Base-by-base conservation (phyloP, 2,888 invertebrate genomes). In the Diaperis boleti region DNA sequence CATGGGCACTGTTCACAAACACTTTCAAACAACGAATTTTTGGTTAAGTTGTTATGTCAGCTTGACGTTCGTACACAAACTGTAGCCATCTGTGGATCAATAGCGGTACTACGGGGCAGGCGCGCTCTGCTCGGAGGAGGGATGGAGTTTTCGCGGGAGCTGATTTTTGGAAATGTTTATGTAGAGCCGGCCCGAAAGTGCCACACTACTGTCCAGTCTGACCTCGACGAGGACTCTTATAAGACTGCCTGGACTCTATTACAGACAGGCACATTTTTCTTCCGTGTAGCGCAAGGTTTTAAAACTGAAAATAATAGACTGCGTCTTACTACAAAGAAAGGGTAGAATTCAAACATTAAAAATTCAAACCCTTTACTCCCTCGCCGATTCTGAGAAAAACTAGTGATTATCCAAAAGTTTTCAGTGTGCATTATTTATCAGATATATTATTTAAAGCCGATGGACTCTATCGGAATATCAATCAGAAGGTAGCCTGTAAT, bases 21-120 rank as follows among this genome's bases (percentile, higher is more conserved):
- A 49, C 49, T 54, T 26, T 17, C n/a, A n/a, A n/a, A n/a, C n/a
- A n/a, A 14, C 54, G 15, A 18, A 39, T 49, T 57, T 57, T 56
- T 31, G 57, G 59, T 59, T 59, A 59, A 11, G 42, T 62, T n/a
- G 44, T 52, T 18, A 52, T 47, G 20, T 18, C 14, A 20, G 20
- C 20, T 22, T 11, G 10, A 18, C n/a, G 22, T 18, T 39, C n/a
- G 20, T 17, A 50, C 45, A 35, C 52, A 35, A 59, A 57, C 54
- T 31, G 67, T 42, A 18, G 69, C 72, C 70, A 66, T 69, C 72
- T 72, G 59, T 41, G 47, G 68, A 72, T 72, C 70, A 59, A 68
- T 71, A 68, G 68, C 47, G 29, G 49, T 56, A 70, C 64, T 67
- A 66, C 31, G 7, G 45, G 18, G 49, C 59, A 56, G 31, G 47